These are phyloP conservation scores for Ditylenchus dipsaci DNA, from an alignment of 1,140 invertebrate species.

Conservation along the genomic window DNA sequence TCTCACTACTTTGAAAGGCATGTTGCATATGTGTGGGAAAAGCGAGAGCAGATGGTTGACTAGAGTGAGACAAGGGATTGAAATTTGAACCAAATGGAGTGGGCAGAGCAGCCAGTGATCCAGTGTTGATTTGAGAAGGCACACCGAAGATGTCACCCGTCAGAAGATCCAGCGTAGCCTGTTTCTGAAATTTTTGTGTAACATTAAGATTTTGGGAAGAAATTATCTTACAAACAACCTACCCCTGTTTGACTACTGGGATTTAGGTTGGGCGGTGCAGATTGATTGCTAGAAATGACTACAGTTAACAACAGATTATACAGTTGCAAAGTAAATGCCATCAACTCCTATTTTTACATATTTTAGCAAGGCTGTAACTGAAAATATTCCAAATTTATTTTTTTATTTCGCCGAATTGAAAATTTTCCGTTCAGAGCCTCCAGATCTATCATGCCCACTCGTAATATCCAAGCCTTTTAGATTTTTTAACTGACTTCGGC, in stretches of 20 bases:
- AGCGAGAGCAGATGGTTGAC: background rate
- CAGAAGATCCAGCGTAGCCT: constrained; percentile 14
- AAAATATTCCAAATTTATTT: no score
- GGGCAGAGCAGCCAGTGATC: background rate
- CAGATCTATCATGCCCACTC: no score
- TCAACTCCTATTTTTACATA: no score
- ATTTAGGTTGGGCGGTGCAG: constrained; percentile 28
- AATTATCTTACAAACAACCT: background rate
- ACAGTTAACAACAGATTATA: no score
- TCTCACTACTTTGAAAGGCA: background rate
- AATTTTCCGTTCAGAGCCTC: no score
- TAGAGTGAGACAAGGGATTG: background rate
- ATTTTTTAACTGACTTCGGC: no score
- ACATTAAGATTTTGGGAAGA: background rate
- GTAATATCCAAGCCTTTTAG: no score
- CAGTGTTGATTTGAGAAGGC: background rate
- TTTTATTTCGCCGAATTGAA: no score
- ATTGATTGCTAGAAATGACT: constrained; percentile 17
- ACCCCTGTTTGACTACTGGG: constrained; percentile 5
- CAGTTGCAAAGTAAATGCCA: no score
- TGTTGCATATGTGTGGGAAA: background rate
- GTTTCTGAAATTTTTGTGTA: background rate
- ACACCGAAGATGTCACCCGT: constrained; percentile 21
- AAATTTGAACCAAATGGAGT: background rate
- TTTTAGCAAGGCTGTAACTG: no score